A percentile compares a stretch with the other conserved stretches of the same genome.
Evolutionary conservation across 2,797 vertebrate species (phyloP).

Genomic region (Melanogrammus aeglefinus): DNA sequence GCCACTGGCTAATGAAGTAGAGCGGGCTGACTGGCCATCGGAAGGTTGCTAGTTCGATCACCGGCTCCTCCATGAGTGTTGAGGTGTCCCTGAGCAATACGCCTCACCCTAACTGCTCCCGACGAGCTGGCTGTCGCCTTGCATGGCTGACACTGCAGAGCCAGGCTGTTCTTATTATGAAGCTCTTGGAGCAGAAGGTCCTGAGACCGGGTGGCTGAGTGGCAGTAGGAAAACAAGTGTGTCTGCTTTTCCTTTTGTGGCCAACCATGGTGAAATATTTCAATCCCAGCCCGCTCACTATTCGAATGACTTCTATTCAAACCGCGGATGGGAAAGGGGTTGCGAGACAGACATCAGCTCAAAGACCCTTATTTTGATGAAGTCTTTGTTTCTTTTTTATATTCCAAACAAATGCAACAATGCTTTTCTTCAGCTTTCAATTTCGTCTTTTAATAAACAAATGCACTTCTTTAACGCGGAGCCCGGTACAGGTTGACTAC

Average conservation of each 20-base stretch:
- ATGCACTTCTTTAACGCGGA: neutral
- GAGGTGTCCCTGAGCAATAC: too few species aligned
- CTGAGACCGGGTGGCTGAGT: neutral
- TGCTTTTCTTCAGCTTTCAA: neutral
- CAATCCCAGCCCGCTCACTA: neutral
- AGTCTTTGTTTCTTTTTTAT: neutral
- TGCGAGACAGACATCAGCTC: neutral
- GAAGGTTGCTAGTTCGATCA: too few species aligned
- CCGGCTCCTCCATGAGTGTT: too few species aligned
- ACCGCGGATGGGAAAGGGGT: neutral
- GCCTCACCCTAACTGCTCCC: too few species aligned
- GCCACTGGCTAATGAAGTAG: too few species aligned
- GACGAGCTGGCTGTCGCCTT: too few species aligned
- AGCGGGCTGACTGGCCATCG: too few species aligned
- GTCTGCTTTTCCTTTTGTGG: neutral
- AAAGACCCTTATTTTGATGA: neutral
- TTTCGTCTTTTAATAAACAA: neutral
- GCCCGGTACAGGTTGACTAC: neutral
- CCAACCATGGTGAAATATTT: neutral
- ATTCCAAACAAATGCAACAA: neutral
- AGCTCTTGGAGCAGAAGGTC: neutral
- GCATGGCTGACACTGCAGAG: neutral
- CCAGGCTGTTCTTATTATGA: neutral
- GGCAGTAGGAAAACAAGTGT: neutral
- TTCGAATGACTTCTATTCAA: neutral